phyloP scores from a whole-genome alignment of 1,140 invertebrate species.

The Acarapis woodi region DNA sequence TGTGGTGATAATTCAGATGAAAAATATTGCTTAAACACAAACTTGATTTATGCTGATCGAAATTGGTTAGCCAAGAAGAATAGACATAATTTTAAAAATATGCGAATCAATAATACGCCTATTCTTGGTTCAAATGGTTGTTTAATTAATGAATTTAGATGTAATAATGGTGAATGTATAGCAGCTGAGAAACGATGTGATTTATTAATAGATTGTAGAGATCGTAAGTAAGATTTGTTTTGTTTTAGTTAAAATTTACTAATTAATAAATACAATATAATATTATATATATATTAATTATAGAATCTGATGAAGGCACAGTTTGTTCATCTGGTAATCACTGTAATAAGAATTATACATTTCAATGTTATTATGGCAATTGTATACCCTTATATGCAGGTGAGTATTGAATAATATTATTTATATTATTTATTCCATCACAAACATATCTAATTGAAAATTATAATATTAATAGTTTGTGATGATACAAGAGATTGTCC shows the following conservation, averaged over 20 bases:
- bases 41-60: too few species aligned
- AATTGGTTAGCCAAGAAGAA: too few species aligned
- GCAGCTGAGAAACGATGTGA: constrained; percentile 11
- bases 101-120: too few species aligned
- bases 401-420: too few species aligned
- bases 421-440: too few species aligned
- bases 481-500: constrained; percentile 14
- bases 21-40: constrained; percentile 14
- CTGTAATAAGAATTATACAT: constrained; percentile 13
- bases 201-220: constrained; percentile 11
- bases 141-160: constrained; percentile 12
- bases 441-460: too few species aligned
- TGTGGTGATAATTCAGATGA: constrained; percentile 18
- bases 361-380: constrained; percentile 16
- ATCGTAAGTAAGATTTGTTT: constrained; percentile 2
- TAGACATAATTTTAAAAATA: too few species aligned
- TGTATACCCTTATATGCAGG: constrained; percentile 14
- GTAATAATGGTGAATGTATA: constrained; percentile 14
- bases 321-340: constrained; percentile 6
- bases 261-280: background rate
- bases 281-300: background rate
- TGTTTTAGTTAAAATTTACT: background rate
- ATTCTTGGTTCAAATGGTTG: too few species aligned
- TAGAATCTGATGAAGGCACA: constrained; percentile 9
- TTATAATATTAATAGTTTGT: too few species aligned